Conservation (phyloP, 1,140 invertebrate species). For the Piezodorus guildinii region DNA sequence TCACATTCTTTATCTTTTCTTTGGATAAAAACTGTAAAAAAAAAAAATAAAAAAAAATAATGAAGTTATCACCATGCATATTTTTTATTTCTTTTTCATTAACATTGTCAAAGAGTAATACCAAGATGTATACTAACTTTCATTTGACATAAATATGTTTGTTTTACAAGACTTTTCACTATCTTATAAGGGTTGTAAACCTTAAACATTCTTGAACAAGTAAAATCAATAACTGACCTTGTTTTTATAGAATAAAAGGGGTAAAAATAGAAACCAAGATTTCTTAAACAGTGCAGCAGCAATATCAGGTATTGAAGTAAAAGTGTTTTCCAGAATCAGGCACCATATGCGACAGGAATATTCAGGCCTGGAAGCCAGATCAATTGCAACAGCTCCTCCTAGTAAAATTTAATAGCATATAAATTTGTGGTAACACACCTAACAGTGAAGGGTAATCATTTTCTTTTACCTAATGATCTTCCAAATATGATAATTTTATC, state of each 20-base stretch:
- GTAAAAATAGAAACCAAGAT: conserved; percentile 57
- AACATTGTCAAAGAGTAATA: too few species aligned
- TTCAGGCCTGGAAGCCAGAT: conserved; percentile 61
- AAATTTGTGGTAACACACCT: background rate
- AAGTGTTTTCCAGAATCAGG: conserved; percentile 87
- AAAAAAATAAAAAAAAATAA: background rate
- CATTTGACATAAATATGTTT: too few species aligned
- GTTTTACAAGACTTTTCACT: too few species aligned
- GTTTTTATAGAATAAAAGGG: conserved; percentile 68
- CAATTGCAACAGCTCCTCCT: conserved; percentile 78
- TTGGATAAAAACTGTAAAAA: conserved; percentile 55
- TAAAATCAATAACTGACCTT: conserved; percentile 44
- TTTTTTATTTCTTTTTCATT: too few species aligned
- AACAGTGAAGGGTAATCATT: background rate
- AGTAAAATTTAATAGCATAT: background rate
- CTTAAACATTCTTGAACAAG: too few species aligned
- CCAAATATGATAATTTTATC: conserved; percentile 86
- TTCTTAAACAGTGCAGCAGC: conserved; percentile 60
- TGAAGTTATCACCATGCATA: too few species aligned
- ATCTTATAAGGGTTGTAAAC: too few species aligned
- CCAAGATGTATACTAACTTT: too few species aligned
- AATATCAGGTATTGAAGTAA: conserved; percentile 89
- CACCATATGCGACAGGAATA: conserved; percentile 67
- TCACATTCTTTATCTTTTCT: conserved; percentile 52
- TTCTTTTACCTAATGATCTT: conserved; percentile 62